These are phyloP conservation scores for Belonocnema kinseyi DNA, from an alignment of 1,140 invertebrate species.

Conservation along the genomic window DNA sequence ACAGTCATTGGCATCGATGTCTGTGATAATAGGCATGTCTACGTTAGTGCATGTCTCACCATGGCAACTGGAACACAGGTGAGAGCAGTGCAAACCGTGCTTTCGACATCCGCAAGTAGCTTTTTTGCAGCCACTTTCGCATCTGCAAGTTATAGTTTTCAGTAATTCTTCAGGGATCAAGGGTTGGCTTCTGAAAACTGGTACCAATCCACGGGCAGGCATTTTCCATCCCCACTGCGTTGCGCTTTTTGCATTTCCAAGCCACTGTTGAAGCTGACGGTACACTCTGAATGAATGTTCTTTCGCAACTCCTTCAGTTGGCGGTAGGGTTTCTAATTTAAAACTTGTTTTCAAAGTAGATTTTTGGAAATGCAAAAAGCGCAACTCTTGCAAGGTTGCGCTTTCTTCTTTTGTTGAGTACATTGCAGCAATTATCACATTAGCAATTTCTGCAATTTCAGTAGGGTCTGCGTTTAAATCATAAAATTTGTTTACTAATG, in stretches of 20 bases:
- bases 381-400: background rate
- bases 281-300: conserved; percentile 40
- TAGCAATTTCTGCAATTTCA: background rate
- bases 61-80: no score
- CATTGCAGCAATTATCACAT: background rate
- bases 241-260: background rate
- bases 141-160: no score
- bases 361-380: conserved; percentile 19
- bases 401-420: background rate
- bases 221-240: no score
- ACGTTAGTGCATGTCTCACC: no score
- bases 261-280: conserved; percentile 39
- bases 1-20: no score
- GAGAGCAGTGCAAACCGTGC: no score
- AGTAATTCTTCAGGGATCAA: no score
- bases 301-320: conserved; percentile 38
- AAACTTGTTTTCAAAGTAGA: background rate
- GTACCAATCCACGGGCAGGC: no score
- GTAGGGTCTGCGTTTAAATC: background rate
- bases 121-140: no score
- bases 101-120: no score
- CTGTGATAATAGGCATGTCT: no score
- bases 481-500: background rate
- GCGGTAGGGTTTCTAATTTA: conserved; percentile 37
- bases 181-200: no score